Conservation (phyloP, 2,113 vertebrate genomes). For the Ranitomeya imitator region DNA sequence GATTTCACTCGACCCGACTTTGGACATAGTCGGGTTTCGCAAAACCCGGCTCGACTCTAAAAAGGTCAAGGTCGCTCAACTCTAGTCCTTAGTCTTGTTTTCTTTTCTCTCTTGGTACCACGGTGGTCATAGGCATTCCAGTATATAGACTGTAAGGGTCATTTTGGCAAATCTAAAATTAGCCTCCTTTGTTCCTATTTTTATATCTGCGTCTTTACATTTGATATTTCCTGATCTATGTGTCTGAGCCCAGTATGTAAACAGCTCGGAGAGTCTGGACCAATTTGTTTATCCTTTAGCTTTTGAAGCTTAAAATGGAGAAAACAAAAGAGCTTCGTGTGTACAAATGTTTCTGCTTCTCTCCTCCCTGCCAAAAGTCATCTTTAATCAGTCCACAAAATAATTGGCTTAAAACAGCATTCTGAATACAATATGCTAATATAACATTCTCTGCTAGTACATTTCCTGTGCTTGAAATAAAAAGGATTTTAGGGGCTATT, state of each 20-base stretch:
- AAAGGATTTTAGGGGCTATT: slow-evolving; percentile 20
- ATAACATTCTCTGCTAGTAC: slow-evolving; percentile 58
- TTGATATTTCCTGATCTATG: slow-evolving; percentile 45
- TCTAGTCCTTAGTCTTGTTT: neutral
- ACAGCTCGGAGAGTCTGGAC: neutral
- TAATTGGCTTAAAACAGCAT: slow-evolving; percentile 67
- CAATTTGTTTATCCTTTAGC: slow-evolving; percentile 29
- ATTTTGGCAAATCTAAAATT: slow-evolving; percentile 28
- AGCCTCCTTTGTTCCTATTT: slow-evolving; percentile 37
- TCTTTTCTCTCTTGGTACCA: neutral
- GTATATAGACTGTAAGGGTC: neutral
- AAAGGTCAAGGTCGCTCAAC: too few species aligned
- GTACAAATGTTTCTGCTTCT: slow-evolving; percentile 45
- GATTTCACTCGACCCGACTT: too few species aligned
- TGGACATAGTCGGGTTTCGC: too few species aligned
- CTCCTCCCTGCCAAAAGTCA: slow-evolving; percentile 66
- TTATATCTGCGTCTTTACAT: slow-evolving; percentile 23
- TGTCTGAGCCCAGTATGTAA: slow-evolving; percentile 28
- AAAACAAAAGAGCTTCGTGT: slow-evolving; percentile 57
- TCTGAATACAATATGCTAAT: slow-evolving; percentile 69
- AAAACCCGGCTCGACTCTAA: too few species aligned
- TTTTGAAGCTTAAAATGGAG: slow-evolving; percentile 48
- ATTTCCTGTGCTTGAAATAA: slow-evolving; percentile 30
- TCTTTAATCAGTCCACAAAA: slow-evolving; percentile 67
- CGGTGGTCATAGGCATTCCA: neutral